Percentiles rank a stretch among this genome's conserved stretches.
These are phyloP conservation scores for Ciconia maguari DNA, from an alignment of 2,113 vertebrate genomes.

Conservation along the genomic window DNA sequence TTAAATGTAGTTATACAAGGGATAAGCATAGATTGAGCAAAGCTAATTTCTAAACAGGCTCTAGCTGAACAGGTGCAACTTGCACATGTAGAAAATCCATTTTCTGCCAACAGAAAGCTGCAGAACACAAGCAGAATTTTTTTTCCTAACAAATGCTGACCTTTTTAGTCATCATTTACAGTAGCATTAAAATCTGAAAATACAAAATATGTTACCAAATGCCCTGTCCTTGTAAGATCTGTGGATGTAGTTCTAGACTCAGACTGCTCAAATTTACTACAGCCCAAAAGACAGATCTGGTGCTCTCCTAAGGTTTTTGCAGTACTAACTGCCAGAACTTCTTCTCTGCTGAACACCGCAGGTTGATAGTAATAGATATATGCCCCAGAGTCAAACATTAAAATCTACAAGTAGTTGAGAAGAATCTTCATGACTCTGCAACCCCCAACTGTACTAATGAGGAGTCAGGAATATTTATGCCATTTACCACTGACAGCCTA, in stretches of 20 bases:
- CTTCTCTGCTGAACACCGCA: not conserved
- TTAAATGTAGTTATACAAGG: not conserved
- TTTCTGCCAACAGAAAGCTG: not conserved
- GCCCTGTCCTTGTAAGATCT: not conserved
- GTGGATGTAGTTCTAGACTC: not conserved
- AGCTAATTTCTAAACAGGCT: not conserved
- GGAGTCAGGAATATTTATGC: not conserved
- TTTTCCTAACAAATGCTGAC: not conserved
- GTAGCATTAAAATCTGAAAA: not conserved
- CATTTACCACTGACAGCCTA: not conserved
- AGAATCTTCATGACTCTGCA: not conserved
- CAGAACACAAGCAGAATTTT: not conserved
- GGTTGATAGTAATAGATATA: not conserved
- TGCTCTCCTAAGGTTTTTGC: not conserved
- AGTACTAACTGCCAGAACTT: not conserved
- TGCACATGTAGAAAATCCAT: not conserved
- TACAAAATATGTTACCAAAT: not conserved
- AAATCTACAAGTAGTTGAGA: not conserved
- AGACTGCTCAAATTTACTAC: not conserved
- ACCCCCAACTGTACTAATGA: not conserved
- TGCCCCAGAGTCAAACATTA: not conserved
- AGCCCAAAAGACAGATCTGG: not conserved
- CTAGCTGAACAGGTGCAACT: not conserved
- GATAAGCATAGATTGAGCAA: not conserved
- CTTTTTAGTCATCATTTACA: not conserved